A percentile compares a stretch with the other conserved stretches of the same genome.
Conservation (phyloP, 2,113 vertebrate species). For the Salvelinus alpinus region DNA sequence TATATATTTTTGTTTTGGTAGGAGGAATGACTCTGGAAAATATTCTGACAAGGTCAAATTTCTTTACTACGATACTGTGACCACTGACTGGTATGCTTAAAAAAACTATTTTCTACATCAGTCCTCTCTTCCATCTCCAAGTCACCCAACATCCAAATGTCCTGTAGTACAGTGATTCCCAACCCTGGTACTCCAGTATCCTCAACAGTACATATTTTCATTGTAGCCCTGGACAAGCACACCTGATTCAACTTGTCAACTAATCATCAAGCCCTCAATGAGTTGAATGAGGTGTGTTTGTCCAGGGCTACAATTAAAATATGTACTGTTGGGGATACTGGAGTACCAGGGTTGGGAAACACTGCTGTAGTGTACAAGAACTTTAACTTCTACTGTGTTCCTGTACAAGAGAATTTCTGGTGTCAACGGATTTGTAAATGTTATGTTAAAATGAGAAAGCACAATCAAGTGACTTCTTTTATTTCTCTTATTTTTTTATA, state of each 20-base stretch:
- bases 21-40: conserved; percentile 20
- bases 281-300: too few species aligned
- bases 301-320: too few species aligned
- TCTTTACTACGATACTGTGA: conserved; percentile 67
- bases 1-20: conserved; percentile 31
- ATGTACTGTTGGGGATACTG: too few species aligned
- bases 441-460: conserved; percentile 53
- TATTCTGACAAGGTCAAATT: conserved; percentile 39
- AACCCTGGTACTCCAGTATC: too few species aligned
- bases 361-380: conserved; percentile 12
- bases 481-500: conserved; percentile 22
- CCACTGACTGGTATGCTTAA: not conserved
- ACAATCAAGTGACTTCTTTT: conserved; percentile 43
- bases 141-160: conserved; percentile 25
- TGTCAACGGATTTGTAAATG: conserved; percentile 41
- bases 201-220: too few species aligned
- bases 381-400: conserved; percentile 41
- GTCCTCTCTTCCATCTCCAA: conserved; percentile 12
- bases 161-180: not conserved
- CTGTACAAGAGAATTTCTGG: conserved; percentile 27
- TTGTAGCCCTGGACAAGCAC: too few species aligned
- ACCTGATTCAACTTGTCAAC: too few species aligned
- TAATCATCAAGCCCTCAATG: too few species aligned
- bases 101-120: not conserved
- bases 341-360: too few species aligned